Conservation (phyloP, 1,140 invertebrate genomes). For the Drosophila sp. region DNA sequence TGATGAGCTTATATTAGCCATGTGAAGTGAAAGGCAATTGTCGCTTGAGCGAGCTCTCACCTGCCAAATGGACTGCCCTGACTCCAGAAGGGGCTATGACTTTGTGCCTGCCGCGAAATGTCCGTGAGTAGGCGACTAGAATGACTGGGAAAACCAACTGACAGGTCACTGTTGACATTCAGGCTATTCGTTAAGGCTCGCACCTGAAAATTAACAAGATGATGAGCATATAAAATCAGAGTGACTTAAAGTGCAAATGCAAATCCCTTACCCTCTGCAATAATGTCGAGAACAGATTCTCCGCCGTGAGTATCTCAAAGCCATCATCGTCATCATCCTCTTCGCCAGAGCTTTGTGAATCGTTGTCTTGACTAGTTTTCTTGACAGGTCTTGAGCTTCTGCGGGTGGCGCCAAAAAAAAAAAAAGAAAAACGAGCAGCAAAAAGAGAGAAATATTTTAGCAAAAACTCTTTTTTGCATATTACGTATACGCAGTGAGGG, state of each 20-base stretch:
- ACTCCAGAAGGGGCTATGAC: slow-evolving; percentile 77
- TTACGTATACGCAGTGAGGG: slow-evolving; percentile 7
- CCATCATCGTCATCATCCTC: slow-evolving; percentile 95
- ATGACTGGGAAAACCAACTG: slow-evolving; percentile 75
- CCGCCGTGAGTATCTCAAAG: slow-evolving; percentile 94
- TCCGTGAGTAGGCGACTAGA: slow-evolving; percentile 81
- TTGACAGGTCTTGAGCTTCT: slow-evolving; percentile 89
- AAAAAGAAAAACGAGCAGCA: not conserved
- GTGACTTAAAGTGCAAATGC: not conserved
- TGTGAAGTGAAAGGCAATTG: not conserved
- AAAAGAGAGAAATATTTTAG: slow-evolving; percentile 20
- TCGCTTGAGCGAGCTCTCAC: slow-evolving; percentile 41
- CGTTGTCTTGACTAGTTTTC: slow-evolving; percentile 87
- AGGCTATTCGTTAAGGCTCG: slow-evolving; percentile 92
- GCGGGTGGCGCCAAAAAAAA: slow-evolving; percentile 29
- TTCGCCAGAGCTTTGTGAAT: slow-evolving; percentile 93
- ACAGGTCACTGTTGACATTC: slow-evolving; percentile 89
- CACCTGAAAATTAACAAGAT: slow-evolving; percentile 84
- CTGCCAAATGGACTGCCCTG: slow-evolving; percentile 76
- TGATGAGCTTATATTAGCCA: not conserved
- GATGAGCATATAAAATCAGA: not conserved
- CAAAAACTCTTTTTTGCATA: not conserved
- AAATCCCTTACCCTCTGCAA: slow-evolving; percentile 88
- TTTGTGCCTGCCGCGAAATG: slow-evolving; percentile 76
- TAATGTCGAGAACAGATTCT: slow-evolving; percentile 94